phyloP scores from a whole-genome alignment of 2,113 vertebrate species.

The Notarius quadriscutis region DNA sequence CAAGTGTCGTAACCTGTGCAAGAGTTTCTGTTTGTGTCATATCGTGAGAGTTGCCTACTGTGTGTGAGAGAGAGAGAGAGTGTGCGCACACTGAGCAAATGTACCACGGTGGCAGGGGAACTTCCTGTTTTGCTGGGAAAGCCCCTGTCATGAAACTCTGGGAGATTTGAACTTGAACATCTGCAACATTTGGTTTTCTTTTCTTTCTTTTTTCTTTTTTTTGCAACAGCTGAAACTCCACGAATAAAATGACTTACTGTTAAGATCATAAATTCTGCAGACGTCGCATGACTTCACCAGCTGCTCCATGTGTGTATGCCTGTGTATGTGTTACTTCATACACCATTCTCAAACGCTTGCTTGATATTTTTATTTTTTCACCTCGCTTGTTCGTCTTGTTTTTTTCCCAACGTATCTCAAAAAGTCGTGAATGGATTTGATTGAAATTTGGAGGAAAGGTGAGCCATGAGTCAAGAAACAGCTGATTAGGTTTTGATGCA shows the following conservation, averaged over 20 bases:
- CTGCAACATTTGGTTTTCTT: neutral
- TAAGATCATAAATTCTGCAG: neutral
- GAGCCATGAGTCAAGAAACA: no score
- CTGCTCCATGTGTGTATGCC: neutral
- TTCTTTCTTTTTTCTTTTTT: neutral
- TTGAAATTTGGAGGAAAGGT: no score
- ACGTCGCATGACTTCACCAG: neutral
- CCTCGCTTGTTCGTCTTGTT: no score
- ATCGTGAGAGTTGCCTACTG: neutral
- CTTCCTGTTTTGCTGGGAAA: conserved; percentile 27
- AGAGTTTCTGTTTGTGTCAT: conserved; percentile 33
- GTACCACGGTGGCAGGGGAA: conserved; percentile 4
- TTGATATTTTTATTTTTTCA: neutral
- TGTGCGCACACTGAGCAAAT: neutral
- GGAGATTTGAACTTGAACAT: conserved; percentile 14
- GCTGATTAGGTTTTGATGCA: no score
- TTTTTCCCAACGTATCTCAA: no score
- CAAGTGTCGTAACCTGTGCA: conserved; percentile 15
- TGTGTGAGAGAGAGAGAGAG: neutral
- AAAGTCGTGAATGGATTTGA: no score
- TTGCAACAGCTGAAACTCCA: conserved; percentile 11
- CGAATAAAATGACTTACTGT: conserved; percentile 17
- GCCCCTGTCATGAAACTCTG: conserved; percentile 15
- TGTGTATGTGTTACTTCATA: neutral
- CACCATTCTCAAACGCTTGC: neutral